Conservation (phyloP, 2,888 invertebrate species). For the Brachynemurus nebulosus region DNA sequence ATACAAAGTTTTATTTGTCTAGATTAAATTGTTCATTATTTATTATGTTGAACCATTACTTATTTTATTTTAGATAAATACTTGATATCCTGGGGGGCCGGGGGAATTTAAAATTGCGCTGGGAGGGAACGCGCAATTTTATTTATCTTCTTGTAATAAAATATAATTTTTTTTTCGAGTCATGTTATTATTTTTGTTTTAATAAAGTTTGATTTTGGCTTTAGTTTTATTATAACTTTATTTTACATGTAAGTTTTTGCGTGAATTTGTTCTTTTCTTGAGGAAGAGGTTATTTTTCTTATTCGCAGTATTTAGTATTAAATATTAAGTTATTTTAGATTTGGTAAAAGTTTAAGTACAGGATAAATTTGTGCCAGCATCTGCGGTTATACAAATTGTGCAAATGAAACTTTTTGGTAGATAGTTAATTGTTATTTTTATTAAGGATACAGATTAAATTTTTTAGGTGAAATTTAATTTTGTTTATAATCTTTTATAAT, state of each 20-base stretch:
- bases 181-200: not conserved
- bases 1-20: no score
- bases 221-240: constrained; percentile 35
- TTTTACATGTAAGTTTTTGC: constrained; percentile 43
- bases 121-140: no score
- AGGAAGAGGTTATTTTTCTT: constrained; percentile 29
- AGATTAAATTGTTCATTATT: no score
- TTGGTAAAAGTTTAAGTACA: constrained; percentile 43
- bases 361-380: constrained; percentile 55
- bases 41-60: no score
- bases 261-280: constrained; percentile 29
- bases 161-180: not conserved
- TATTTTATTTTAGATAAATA: no score
- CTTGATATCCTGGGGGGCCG: no score
- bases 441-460: constrained; percentile 30
- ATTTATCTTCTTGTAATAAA: no score
- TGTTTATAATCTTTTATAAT: constrained; percentile 28
- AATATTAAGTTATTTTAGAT: constrained; percentile 44
- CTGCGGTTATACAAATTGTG: constrained; percentile 52
- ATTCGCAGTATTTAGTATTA: constrained; percentile 38
- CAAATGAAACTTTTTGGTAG: constrained; percentile 38
- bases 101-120: no score
- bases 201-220: constrained; percentile 36
- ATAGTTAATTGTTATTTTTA: constrained; percentile 28
- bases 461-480: constrained; percentile 45